Percentiles rank a stretch among this genome's conserved stretches.
Conservation (phyloP, 2,113 vertebrate species). For the Seriola aureovittata region DNA sequence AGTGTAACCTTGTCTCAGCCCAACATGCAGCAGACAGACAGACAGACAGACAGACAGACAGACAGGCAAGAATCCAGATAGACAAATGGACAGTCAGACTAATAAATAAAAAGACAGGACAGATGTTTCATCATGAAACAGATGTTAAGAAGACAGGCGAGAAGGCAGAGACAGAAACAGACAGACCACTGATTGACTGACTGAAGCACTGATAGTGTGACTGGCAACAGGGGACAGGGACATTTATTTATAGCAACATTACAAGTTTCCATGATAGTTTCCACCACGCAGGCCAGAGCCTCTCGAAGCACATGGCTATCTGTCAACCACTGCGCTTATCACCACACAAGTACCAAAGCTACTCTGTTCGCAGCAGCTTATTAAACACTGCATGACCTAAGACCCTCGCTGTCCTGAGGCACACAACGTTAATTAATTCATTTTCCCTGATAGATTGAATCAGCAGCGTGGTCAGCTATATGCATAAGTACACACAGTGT, state of each 20-base stretch:
- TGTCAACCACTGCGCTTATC: conserved; percentile 60
- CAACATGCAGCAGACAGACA: background rate
- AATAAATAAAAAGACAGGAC: background rate
- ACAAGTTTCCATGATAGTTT: conserved; percentile 78
- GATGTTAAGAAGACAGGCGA: background rate
- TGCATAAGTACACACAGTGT: background rate
- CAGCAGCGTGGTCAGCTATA: background rate
- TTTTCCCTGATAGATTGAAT: background rate
- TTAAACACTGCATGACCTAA: background rate
- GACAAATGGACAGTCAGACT: background rate
- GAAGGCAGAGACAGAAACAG: background rate
- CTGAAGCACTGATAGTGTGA: conserved; percentile 33
- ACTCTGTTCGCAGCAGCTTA: conserved; percentile 53
- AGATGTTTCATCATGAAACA: conserved; percentile 4
- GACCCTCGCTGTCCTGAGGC: conserved; percentile 1
- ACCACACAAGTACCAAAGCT: conserved; percentile 37
- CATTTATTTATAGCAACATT: conserved; percentile 80
- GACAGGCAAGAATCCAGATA: background rate
- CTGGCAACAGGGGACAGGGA: conserved; percentile 66
- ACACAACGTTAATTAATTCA: background rate
- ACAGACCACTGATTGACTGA: conserved; percentile 6
- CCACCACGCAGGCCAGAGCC: conserved; percentile 68
- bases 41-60: background rate
- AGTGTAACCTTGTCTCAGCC: background rate
- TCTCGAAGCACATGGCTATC: conserved; percentile 61